Conservation (phyloP, 2,113 vertebrate genomes). For the Phylloscopus trochiloides region DNA sequence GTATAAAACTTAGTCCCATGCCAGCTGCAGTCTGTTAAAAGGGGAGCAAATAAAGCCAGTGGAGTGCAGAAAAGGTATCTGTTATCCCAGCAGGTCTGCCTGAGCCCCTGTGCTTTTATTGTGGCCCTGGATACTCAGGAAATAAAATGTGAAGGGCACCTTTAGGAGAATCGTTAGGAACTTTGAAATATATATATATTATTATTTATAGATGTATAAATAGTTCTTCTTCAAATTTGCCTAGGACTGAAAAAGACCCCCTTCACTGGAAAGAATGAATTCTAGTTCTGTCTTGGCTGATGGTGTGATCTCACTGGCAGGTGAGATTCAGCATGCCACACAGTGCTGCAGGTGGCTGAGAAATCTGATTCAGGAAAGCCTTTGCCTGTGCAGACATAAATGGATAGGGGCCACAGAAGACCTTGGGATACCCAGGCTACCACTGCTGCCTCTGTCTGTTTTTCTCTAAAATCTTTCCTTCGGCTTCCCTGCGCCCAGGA, state of each 20-base stretch:
- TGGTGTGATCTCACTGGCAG: neutral
- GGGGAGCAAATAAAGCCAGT: neutral
- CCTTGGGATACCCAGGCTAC: accelerated
- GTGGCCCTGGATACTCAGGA: neutral
- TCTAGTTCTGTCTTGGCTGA: neutral
- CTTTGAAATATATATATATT: neutral
- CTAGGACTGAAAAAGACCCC: neutral
- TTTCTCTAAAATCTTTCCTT: neutral
- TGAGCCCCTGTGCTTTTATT: neutral
- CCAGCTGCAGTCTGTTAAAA: neutral
- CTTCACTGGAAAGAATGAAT: neutral
- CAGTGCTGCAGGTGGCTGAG: neutral
- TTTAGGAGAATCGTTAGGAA: neutral
- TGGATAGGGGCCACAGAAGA: neutral
- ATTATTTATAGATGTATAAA: neutral
- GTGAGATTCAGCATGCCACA: neutral
- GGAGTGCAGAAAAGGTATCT: neutral
- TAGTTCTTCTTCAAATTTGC: neutral
- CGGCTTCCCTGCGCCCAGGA: neutral
- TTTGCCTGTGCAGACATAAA: neutral
- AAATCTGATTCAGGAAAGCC: neutral
- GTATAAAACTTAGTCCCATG: neutral
- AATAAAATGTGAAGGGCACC: neutral
- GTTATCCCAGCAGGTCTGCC: neutral
- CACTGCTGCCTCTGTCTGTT: neutral